Conservation (phyloP, 1,140 invertebrate genomes). For the Neomicropteryx cornuta region DNA sequence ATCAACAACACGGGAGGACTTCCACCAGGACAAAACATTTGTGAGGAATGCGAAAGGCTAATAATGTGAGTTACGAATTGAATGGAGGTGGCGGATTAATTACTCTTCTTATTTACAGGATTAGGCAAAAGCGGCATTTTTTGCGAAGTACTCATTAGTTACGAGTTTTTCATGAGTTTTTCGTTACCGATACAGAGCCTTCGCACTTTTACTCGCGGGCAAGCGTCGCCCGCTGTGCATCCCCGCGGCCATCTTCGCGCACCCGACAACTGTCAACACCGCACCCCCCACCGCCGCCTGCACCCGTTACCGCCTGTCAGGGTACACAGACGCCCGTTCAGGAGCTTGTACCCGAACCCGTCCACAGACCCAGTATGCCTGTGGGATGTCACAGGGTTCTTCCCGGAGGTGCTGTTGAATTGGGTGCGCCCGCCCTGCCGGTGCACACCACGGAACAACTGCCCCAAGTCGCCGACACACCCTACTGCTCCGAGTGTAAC, state of each 20-base stretch:
- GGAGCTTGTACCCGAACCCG: slow-evolving; percentile 22
- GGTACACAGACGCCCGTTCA: slow-evolving; percentile 21
- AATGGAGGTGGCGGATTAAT: background rate
- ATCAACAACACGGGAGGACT: slow-evolving; percentile 53
- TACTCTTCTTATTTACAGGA: background rate
- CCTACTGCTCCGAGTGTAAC: slow-evolving; percentile 62
- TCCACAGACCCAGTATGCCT: slow-evolving; percentile 37
- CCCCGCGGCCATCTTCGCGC: slow-evolving; percentile 12
- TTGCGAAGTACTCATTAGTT: background rate
- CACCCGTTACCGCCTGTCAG: slow-evolving; percentile 12
- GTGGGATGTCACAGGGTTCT: slow-evolving; percentile 30
- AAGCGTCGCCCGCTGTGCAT: slow-evolving; percentile 30
- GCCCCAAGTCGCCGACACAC: slow-evolving; percentile 37
- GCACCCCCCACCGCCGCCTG: slow-evolving; percentile 10
- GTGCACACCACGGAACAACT: slow-evolving; percentile 18
- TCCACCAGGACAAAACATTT: slow-evolving; percentile 80
- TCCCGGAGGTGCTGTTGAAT: slow-evolving; percentile 27
- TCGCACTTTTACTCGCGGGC: slow-evolving; percentile 34
- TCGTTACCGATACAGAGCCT: slow-evolving; percentile 28
- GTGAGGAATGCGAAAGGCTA: slow-evolving; percentile 83
- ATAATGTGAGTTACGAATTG: slow-evolving; percentile 76
- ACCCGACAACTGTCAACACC: slow-evolving; percentile 14
- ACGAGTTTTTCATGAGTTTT: background rate
- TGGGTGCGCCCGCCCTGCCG: slow-evolving; percentile 24
- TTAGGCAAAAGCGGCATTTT: background rate